Evolutionary conservation across 2,888 invertebrate species (phyloP), one percentile per base, ranked within the genome.

Genomic region (Parnassius mnemosyne): DNA sequence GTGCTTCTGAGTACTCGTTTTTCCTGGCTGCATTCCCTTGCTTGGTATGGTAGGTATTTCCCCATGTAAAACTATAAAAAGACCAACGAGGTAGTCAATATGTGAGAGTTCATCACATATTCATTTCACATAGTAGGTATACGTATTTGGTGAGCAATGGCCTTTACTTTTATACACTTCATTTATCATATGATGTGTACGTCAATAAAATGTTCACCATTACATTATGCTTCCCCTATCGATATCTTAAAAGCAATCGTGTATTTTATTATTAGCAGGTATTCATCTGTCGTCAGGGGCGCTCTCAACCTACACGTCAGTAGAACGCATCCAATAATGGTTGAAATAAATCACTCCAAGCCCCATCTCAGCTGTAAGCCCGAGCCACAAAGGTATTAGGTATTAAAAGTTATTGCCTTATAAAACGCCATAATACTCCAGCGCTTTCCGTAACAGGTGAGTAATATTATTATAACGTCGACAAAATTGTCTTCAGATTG

Each of bases 331-430:
- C 34, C 20, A 53, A 55, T 51, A 61, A 55, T 61, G 50, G 34
- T 13, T 51, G 9, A 51, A 34, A 55, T 55, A 55, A 60, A 61
- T 61, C 44, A 60, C 34, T 5, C 13, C 7, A 34, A 50, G 34
- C 20, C 49, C 47, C 60, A 16, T 41, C 13, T n/a, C 60, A 43
- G 54, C 54, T 44, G 16, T 43, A 25, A 50, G 16, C 43, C 44
- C 5, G 44, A 51, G 54, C 60, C 60, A 34, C 44, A 51, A 46
- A 51, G 55, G 43, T 51, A 55, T 44, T 50, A 20, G 20, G 20
- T 20, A 51, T 46, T 46, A 51, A 61, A 55, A 55, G 44, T 61
- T 51, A 61, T 51, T 50, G 55, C 50, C 34, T n/a, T 55, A 55
- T 61, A 54, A 60, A 60, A 53, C 13, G 54, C 1, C 16, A 44